A percentile compares a stretch with the other conserved stretches of the same genome.
Evolutionary conservation across 1,140 invertebrate species (phyloP).

Genomic region (Zaprionus tsacasi): DNA sequence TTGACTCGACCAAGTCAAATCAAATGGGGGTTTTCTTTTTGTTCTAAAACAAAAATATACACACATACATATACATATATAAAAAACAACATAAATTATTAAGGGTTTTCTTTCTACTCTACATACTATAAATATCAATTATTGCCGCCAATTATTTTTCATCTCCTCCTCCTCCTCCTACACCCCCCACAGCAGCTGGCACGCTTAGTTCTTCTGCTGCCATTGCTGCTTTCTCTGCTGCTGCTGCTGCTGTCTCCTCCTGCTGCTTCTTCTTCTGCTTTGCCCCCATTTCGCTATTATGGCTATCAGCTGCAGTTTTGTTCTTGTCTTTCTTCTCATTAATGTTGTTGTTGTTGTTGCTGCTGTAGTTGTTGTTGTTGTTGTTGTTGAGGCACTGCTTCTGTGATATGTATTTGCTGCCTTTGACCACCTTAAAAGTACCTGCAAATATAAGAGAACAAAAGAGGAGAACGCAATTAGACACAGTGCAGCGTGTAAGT

Average conservation of each 20-base stretch:
- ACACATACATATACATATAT: constrained; percentile 27
- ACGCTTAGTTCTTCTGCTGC: constrained; percentile 1
- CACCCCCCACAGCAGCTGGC: too few species aligned
- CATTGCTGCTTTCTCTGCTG: not conserved
- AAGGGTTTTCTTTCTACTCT: constrained; percentile 53
- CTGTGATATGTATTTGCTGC: constrained; percentile 31
- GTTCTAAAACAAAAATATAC: constrained; percentile 60
- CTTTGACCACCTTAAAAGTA: constrained; percentile 44
- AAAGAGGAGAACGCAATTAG: constrained; percentile 35
- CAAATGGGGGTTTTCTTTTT: constrained; percentile 11
- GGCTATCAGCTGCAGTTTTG: constrained; percentile 26
- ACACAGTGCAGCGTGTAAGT: constrained; percentile 28
- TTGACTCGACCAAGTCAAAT: constrained; percentile 15
- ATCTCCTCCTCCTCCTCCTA: too few species aligned
- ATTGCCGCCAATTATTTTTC: constrained; percentile 44
- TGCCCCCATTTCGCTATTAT: constrained; percentile 44
- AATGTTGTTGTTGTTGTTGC: constrained; percentile 22
- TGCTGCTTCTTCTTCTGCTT: not conserved
- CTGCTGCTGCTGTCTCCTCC: not conserved
- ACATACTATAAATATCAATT: constrained; percentile 64
- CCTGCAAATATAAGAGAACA: constrained; percentile 38
- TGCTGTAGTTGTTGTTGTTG: constrained; percentile 22
- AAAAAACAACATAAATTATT: constrained; percentile 71
- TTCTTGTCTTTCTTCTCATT: constrained; percentile 39
- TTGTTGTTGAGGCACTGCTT: constrained; percentile 13